Evolutionary conservation across 1,140 invertebrate species (phyloP), one percentile per base, ranked within the genome.

Genomic region (Drosophila elegans): DNA sequence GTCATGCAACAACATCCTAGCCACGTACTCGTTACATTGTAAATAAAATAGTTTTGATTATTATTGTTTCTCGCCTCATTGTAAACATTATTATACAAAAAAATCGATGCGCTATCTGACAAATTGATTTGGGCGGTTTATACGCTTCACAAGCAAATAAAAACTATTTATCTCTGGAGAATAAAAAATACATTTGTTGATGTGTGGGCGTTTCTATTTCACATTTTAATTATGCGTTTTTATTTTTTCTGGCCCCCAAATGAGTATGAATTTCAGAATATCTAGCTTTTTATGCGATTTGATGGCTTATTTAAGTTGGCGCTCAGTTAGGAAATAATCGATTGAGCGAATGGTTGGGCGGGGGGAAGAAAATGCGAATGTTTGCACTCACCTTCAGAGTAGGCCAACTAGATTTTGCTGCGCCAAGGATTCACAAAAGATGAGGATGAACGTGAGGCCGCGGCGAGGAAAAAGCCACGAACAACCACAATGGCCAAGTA

Each of bases 381-480:
- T 61, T 57, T 60, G 34, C 38, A 89, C 83, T 88, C 52, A 88
- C 83, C 83, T 88, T 88, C 84, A 89, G 57, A 51, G 72, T 80
- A 66, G 62, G 63, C 60, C 79, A 78, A 86, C 83, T 81, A 86
- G 74, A 86, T 78, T 81, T 59, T 78, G 78, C 62, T 84, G 80
- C 66, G 60, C 73, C 72, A 85, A 85, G 52, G 64, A 72, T 72
- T 60, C 66, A 72, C 49, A 75, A 56, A 36, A 69, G 56, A 51
- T 62, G 53, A 46, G 66, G 32, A 49, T 51, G 27, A 80, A 57
- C 48, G 44, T 34, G 39, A 25, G 62, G 62, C 42, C 36, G 69
- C 46, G 42, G 27, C 34, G 64, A 49, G 66, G 52, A 72, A 36
- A 48, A n/a, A 25, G 42, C 67, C 67, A 68, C 55, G 42, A 48